Evolutionary conservation across 2,888 invertebrate genomes (phyloP), one percentile per base, ranked within the genome.

Genomic region (Zygaena filipendulae): DNA sequence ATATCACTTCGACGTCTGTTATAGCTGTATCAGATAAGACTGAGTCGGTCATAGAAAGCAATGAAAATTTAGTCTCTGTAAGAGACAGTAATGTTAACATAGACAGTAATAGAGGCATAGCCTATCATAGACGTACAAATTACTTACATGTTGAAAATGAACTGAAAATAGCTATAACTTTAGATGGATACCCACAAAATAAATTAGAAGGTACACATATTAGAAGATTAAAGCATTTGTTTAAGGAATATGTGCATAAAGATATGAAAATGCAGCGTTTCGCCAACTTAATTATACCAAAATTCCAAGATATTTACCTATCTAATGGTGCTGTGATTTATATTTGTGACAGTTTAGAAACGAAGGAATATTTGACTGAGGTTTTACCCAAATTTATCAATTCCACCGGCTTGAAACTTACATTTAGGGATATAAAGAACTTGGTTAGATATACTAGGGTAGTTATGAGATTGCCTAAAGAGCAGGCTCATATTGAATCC

Each of bases 301-400:
- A 64, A 46, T 75, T 75, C 28, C 71, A 71, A 49, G 77, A 77
- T 18, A 57, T 74, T 11, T 77, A 71, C 25, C 30, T 75, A 3
- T 74, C 75, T 0, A 77, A 77, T 19, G 75, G 77, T 1, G 77
- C 77, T 33, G 64, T 77, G 11, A 70, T 77, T 19, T 77, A 75
- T 32, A 57, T 77, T 12, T 75, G 75, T 53, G 74, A 77, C 42
- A 70, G 72, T 50, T 45, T 77, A 25, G 75, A 77, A 45, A 72
- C 72, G 3, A 75, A 62, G 37, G 72, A 75, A 23, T 77, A 77
- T 39, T 45, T 77, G 6, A 55, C 49, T 0, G 72, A 72, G 29
- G 42, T 71, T 7, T 36, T 77, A 11, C 66, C 72, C 0, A 75
- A 70, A 35, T 68, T 75, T 13, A 52, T 70, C 3, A 61, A 62